Evolutionary conservation across 1,140 invertebrate species (phyloP), one percentile per base, ranked within the genome.

Genomic region (Zaprionus lachaisei): DNA sequence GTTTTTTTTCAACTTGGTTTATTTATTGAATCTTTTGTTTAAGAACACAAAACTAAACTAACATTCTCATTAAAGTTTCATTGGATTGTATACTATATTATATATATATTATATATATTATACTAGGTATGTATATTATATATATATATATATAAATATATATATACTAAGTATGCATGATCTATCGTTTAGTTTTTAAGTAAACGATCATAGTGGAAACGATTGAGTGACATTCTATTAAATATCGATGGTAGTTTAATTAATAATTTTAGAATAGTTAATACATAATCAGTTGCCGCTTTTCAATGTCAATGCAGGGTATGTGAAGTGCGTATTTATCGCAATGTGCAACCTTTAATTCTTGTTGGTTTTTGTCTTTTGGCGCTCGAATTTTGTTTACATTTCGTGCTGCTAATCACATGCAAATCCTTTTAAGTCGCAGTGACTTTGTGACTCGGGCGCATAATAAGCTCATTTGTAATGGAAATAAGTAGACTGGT

Each of bases 381-480:
- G 78, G 79, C 74, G 57, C 69, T 76, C 68, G 81, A 90, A 65
- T 90, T 90, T 89, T 89, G 84, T 90, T 89, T 89, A 89, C 84
- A 90, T 84, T 89, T 84, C 56, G 85, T 72, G 68, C 79, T 85
- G 86, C 85, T 89, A 89, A 89, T 89, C 85, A 89, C 85, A 89
- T 89, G 85, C 85, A 89, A 89, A 89, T 89, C 85, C 85, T 82
- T 89, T 89, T 90, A 89, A 89, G 85, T 89, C 85, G 85, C 85
- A 77, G 85, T 89, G 85, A 90, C 85, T 89, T 89, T 89, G 81
- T 82, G 85, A 90, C 81, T 90, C 72, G 82, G 81, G 76, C 84
- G 81, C 72, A 91, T 89, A 89, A 89, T 89, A 89, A 90, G 85
- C 85, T 85, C 85, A 89, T 89, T 89, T 89, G 84, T 89, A 89